Conservation (phyloP, 2,888 invertebrate genomes). For the Nomada ferruginata region DNA sequence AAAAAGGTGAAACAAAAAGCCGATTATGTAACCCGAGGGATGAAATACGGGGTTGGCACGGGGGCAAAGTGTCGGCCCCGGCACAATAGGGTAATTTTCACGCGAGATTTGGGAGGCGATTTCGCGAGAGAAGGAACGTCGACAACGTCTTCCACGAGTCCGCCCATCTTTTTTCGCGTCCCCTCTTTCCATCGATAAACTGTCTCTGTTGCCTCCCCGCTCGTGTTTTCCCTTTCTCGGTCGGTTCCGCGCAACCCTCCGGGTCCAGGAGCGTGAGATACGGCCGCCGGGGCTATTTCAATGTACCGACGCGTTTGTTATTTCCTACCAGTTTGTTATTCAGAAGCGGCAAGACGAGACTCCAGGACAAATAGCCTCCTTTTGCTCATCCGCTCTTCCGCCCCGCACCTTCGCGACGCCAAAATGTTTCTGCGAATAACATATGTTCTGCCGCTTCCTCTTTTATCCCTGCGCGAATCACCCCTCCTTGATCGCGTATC, state of each 20-base stretch:
- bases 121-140: conserved; percentile 75
- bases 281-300: conserved; percentile 81
- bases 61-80: conserved; percentile 67
- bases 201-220: conserved; percentile 30
- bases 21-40: conserved; percentile 83
- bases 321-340: conserved; percentile 83
- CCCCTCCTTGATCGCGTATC: background rate
- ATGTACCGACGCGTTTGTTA: conserved; percentile 84
- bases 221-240: conserved; percentile 35
- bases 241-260: conserved; percentile 27
- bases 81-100: conserved; percentile 84
- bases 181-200: conserved; percentile 38
- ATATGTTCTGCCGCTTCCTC: conserved; percentile 54
- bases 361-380: conserved; percentile 75
- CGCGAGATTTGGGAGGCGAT: conserved; percentile 84
- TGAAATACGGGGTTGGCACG: conserved; percentile 78
- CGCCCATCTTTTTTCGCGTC: conserved; percentile 39
- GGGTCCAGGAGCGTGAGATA: conserved; percentile 76
- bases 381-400: conserved; percentile 28
- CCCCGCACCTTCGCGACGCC: conserved; percentile 20
- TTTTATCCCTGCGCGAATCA: conserved; percentile 6
- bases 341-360: conserved; percentile 67
- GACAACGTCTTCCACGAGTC: conserved; percentile 46
- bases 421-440: conserved; percentile 61
- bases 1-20: conserved; percentile 84